phyloP scores from a whole-genome alignment of 2,113 vertebrate genomes.

The Alosa alosa region DNA sequence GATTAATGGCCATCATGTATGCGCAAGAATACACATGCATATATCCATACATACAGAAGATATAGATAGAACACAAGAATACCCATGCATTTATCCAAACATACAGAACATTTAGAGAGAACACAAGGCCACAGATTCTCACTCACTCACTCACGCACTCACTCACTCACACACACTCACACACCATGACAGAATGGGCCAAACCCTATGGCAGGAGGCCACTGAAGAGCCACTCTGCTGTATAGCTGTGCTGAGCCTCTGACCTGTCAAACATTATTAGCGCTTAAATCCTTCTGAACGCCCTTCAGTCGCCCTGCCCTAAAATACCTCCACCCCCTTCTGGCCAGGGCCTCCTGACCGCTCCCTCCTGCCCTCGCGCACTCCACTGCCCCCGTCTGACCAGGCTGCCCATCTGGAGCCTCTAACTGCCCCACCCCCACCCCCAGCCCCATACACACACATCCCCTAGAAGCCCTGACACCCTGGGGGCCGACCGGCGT shows the following conservation, averaged over 20 bases:
- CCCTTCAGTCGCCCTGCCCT: neutral
- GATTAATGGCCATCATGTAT: neutral
- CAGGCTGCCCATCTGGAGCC: no score
- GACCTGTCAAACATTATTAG: constrained; percentile 11
- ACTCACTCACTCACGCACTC: no score
- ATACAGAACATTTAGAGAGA: no score
- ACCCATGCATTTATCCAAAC: no score
- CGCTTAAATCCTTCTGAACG: neutral
- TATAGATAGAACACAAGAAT: no score
- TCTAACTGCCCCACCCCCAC: no score
- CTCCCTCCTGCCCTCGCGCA: neutral
- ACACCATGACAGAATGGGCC: neutral
- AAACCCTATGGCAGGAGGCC: neutral
- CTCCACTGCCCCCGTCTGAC: neutral
- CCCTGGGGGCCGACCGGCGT: neutral
- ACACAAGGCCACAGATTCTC: no score
- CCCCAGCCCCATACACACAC: no score
- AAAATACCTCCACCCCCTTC: neutral
- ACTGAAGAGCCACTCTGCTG: neutral
- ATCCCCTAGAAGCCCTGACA: neutral
- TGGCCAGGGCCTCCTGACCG: neutral
- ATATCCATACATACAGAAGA: no score
- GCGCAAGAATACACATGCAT: neutral
- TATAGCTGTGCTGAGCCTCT: neutral
- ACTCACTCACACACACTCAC: neutral